Evolutionary conservation across 2,113 vertebrate genomes (phyloP).

Genomic region (Geococcyx californianus): DNA sequence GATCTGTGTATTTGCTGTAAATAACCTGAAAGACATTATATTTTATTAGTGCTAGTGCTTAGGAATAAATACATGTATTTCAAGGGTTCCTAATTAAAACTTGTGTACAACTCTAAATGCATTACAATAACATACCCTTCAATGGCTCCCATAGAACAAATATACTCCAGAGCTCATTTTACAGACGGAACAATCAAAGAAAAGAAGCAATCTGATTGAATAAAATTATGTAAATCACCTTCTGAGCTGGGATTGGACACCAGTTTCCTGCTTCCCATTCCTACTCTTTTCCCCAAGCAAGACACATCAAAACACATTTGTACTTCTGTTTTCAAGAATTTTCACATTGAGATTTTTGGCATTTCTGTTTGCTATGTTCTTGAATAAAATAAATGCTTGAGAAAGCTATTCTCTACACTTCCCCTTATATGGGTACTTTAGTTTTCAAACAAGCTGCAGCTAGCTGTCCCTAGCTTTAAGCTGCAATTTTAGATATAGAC

Average conservation of each 20-base stretch:
- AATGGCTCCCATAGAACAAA: not conserved
- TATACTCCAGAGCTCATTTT: not conserved
- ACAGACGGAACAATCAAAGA: not conserved
- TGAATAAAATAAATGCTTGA: not conserved
- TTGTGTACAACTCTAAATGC: not conserved
- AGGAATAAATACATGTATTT: not conserved
- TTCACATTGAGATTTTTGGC: not conserved
- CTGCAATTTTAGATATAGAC: not conserved
- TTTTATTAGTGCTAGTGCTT: constrained; percentile 28
- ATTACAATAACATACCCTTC: not conserved
- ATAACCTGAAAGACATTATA: constrained; percentile 83
- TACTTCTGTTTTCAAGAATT: constrained; percentile 17
- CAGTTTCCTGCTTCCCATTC: not conserved
- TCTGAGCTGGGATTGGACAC: not conserved
- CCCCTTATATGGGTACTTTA: not conserved
- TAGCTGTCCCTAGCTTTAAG: not conserved
- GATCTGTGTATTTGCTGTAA: constrained; percentile 97
- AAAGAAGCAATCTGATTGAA: not conserved
- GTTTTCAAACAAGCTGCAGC: not conserved
- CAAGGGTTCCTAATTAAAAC: constrained; percentile 1
- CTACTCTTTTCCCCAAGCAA: not conserved
- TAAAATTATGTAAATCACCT: not conserved
- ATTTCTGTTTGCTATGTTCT: not conserved
- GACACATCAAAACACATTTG: not conserved
- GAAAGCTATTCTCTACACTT: not conserved